A percentile compares a stretch with the other conserved stretches of the same genome.
Conservation (phyloP, 2,113 vertebrate genomes). For the Epinephelus moara region DNA sequence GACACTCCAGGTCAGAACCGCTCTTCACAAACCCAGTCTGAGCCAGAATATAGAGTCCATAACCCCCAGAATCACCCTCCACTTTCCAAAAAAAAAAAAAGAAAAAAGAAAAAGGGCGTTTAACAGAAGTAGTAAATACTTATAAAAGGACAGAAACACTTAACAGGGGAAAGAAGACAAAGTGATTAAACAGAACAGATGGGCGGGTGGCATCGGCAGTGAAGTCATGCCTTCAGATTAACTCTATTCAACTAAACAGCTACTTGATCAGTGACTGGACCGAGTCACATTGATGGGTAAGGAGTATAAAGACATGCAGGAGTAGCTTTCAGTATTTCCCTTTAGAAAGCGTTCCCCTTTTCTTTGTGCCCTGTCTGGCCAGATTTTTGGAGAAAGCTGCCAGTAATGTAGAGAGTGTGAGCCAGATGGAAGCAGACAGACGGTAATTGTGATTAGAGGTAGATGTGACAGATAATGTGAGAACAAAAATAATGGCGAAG, state of each 20-base stretch:
- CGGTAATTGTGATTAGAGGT: conserved; percentile 49
- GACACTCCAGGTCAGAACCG: conserved; percentile 66
- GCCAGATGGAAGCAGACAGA: conserved; percentile 31
- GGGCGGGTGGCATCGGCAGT: conserved; percentile 17
- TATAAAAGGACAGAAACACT: conserved; percentile 37
- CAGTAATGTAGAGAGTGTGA: conserved; percentile 24
- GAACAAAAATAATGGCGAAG: conserved; percentile 37
- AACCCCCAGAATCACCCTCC: conserved; percentile 24
- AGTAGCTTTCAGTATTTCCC: conserved; percentile 25
- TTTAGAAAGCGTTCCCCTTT: background rate
- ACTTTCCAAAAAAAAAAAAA: conserved; percentile 10
- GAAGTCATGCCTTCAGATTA: conserved; percentile 17
- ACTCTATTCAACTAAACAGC: conserved; percentile 24
- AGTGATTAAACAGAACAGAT: conserved; percentile 13
- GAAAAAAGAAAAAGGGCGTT: conserved; percentile 4
- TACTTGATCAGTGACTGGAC: conserved; percentile 41
- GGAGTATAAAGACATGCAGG: conserved; percentile 60
- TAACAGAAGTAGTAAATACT: conserved; percentile 27
- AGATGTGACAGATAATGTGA: conserved; percentile 55
- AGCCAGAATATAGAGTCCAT: conserved; percentile 76
- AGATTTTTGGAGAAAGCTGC: conserved; percentile 54
- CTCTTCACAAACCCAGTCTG: conserved; percentile 79
- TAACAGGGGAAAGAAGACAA: conserved; percentile 2
- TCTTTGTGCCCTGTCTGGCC: conserved; percentile 51
- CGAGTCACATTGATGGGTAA: conserved; percentile 40